Evolutionary conservation across 2,797 vertebrate species (phyloP).

Genomic region (Platalea minor): DNA sequence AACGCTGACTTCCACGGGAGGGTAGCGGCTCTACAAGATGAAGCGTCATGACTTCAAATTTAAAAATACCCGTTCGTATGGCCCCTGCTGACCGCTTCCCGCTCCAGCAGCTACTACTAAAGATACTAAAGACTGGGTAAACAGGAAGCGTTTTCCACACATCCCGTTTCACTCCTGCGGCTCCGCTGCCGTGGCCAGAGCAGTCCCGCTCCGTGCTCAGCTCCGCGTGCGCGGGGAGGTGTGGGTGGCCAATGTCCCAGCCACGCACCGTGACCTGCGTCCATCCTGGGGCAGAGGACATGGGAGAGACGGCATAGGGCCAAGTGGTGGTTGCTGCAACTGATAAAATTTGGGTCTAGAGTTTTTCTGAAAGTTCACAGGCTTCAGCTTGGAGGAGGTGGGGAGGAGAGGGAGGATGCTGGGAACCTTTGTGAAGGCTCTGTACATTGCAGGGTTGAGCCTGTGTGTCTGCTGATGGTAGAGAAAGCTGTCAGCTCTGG

Average conservation of each 20-base stretch:
- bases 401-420: neutral
- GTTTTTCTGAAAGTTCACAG: neutral
- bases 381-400: neutral
- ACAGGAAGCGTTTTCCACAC: conserved; percentile 13
- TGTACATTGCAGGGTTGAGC: neutral
- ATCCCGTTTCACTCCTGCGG: neutral
- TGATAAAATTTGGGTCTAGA: neutral
- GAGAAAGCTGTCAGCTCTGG: neutral
- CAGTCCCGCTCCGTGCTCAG: fast-evolving
- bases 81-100: neutral
- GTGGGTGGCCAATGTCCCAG: neutral
- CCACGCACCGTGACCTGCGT: neutral
- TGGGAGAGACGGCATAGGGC: neutral
- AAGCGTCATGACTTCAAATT: neutral
- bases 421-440: neutral
- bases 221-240: fast-evolving
- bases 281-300: neutral
- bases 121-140: neutral
- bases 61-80: neutral
- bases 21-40: neutral
- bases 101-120: neutral
- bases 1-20: fast-evolving
- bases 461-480: neutral
- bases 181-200: neutral
- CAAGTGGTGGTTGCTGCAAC: neutral